Percentiles rank a stretch among this genome's conserved stretches.
Evolutionary conservation across 2,797 vertebrate genomes (phyloP).

Genomic region (Chelonia mydas): DNA sequence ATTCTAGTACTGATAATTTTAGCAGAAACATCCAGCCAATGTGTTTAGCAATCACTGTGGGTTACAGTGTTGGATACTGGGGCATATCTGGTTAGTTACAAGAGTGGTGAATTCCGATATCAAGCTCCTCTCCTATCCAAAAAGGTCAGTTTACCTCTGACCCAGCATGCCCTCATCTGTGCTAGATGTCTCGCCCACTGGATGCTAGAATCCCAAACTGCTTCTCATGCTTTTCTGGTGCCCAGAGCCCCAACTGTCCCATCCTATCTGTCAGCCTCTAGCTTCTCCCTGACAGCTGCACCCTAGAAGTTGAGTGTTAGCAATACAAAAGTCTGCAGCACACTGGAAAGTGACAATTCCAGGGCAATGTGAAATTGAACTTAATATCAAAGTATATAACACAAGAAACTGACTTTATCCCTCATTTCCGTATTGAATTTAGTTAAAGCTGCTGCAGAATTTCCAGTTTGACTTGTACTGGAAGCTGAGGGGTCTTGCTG

Average conservation of each 20-base stretch:
- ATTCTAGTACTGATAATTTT: not conserved
- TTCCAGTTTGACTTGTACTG: not conserved
- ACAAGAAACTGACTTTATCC: not conserved
- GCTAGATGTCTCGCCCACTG: not conserved
- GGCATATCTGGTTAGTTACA: not conserved
- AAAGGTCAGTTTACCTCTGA: not conserved
- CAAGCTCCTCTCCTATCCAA: not conserved
- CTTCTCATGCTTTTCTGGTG: not conserved
- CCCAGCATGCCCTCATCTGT: not conserved
- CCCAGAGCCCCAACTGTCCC: not conserved
- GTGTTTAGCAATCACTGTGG: not conserved
- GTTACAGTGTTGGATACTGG: not conserved
- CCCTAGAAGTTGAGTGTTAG: not conserved
- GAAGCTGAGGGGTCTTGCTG: not conserved
- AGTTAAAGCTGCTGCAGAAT: not conserved
- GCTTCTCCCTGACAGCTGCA: not conserved
- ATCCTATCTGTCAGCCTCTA: not conserved
- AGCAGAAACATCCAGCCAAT: not conserved
- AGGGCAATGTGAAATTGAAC: not conserved
- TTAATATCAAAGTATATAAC: not conserved
- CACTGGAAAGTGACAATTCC: not conserved
- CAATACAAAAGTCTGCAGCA: not conserved
- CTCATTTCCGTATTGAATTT: not conserved
- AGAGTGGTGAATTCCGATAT: not conserved
- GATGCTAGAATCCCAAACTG: not conserved